phyloP scores from a whole-genome alignment of 2,888 invertebrate genomes.

The Lepetodrilus schrolli region DNA sequence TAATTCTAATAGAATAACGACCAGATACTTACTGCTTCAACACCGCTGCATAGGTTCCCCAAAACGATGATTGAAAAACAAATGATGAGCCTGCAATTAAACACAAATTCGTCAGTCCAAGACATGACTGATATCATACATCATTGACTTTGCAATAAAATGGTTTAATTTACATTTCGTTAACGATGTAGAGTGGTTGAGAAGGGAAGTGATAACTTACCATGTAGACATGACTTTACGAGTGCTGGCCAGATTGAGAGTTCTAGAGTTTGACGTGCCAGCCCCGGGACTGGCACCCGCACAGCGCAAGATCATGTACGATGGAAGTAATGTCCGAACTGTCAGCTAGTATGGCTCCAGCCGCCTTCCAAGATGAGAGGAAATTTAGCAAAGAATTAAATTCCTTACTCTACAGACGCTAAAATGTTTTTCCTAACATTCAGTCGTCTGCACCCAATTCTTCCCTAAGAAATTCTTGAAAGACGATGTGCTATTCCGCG shows the following conservation, averaged over 20 bases:
- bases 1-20: too few relatives aligned
- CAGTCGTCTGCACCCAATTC: slow-evolving; percentile 28
- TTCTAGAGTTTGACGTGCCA: slow-evolving; percentile 32
- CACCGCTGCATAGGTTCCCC: slow-evolving; percentile 6
- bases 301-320: slow-evolving; percentile 35
- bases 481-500: slow-evolving; percentile 23
- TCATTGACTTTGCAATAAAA: not conserved
- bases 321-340: slow-evolving; percentile 14
- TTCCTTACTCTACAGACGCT: slow-evolving; percentile 2
- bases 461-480: slow-evolving; percentile 15
- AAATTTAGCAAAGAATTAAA: slow-evolving; percentile 37
- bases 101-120: not conserved
- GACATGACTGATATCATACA: not conserved
- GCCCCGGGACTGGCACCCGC: slow-evolving; percentile 36
- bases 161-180: not conserved
- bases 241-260: slow-evolving; percentile 1
- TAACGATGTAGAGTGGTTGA: not conserved
- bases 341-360: slow-evolving; percentile 22
- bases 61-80: not conserved
- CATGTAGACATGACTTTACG: slow-evolving; percentile 35
- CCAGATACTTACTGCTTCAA: slow-evolving; percentile 32
- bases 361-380: slow-evolving; percentile 37
- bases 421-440: slow-evolving; percentile 26
- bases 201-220: slow-evolving; percentile 26
- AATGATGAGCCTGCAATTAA: slow-evolving; percentile 33